Base-by-base conservation (phyloP, 2,888 invertebrate species). In the Pyralis farinalis region DNA sequence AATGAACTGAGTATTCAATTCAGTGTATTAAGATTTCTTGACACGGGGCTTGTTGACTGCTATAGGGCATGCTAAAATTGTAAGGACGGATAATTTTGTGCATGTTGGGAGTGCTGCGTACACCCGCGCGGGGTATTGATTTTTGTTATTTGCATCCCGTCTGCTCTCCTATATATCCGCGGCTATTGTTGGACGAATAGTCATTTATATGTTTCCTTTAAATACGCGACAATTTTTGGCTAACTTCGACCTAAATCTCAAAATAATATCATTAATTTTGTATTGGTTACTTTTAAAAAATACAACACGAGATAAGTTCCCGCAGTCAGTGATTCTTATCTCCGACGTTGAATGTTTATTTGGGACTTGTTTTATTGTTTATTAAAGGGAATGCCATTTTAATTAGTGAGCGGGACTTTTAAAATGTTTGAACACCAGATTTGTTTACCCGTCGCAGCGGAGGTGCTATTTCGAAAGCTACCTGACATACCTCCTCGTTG, bases 61-160 rank as follows among this genome's bases (percentile, higher is more conserved):
- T 60, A 58, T 56, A 55, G 59, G 64, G 53, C 63, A 63, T 63
- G 61, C 65, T 72, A 65, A 77, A 77, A 73, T 70, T 51, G 66
- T 63, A 52, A 59, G 61, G 57, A 63, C 63, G 55, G 66, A 72
- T 78, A 80, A 81, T 82, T 82, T 80, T 67, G 79, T 77, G 72
- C 77, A 79, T 70, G 80, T 81, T 72, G 71, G 66, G 62, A 62
- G 60, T 66, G 61, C 68, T 69, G 71, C 72, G 72, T 73, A 73
- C 73, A 61, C 64, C 62, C 72, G 73, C 68, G 72, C 65, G 51
- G 73, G 51, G 74, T 87, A 87, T 87, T 78, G 87, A 87, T 87
- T 87, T 86, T 85, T 78, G 84, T 84, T 87, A 87, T 87, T 86
- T 87, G 81, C 85, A 84, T 84, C 84, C 73, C 72, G 84, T 83